A percentile compares a stretch with the other conserved stretches of the same genome.
Evolutionary conservation across 2,888 invertebrate species (phyloP).

Genomic region (Alloscopus bannaensis): DNA sequence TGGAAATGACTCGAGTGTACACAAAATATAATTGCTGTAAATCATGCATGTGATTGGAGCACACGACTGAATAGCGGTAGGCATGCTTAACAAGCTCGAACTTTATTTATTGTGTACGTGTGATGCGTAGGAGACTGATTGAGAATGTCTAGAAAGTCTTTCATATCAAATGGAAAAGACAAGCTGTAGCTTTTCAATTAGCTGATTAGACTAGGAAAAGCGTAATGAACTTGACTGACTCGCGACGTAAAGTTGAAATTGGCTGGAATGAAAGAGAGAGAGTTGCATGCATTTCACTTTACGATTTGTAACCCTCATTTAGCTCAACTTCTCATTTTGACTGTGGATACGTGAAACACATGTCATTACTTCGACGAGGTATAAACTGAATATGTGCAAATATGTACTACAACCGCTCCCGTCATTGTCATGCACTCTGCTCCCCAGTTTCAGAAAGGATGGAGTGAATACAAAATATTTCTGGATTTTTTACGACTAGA

Average conservation of each 20-base stretch:
- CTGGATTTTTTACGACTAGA: no score
- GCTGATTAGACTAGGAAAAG: slow-evolving; percentile 48
- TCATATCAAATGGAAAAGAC: slow-evolving; percentile 6
- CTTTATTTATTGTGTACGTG: neutral
- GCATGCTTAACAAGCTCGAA: neutral
- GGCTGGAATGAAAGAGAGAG: slow-evolving; percentile 6
- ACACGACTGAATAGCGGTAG: neutral
- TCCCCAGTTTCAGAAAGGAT: neutral
- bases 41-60: neutral
- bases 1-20: neutral
- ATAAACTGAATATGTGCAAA: no score
- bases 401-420: neutral
- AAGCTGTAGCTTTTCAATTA: slow-evolving; percentile 52
- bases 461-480: no score
- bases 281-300: slow-evolving; percentile 1
- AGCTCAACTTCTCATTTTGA: no score
- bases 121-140: neutral
- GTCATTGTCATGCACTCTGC: slow-evolving; percentile 2
- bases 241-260: no score
- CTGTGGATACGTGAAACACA: no score
- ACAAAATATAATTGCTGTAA: neutral
- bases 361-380: no score
- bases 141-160: neutral
- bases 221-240: slow-evolving; percentile 52
- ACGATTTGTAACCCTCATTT: neutral